A percentile compares a stretch with the other conserved stretches of the same genome.
phyloP scores from a whole-genome alignment of 2,797 vertebrate genomes.

The Hypotaenidia okinawae region DNA sequence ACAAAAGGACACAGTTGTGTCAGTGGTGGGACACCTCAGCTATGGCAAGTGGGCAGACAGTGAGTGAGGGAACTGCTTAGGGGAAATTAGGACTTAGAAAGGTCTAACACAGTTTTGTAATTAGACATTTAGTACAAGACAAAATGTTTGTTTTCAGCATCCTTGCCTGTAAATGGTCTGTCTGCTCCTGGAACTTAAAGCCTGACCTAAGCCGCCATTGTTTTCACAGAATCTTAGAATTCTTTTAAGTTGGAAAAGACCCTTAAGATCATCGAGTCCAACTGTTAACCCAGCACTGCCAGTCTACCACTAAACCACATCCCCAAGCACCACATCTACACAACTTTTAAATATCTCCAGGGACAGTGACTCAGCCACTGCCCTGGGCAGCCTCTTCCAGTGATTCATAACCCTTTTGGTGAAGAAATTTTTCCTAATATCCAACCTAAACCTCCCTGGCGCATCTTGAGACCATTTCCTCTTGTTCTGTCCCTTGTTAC shows the following conservation, averaged over 20 bases:
- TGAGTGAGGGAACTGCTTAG: neutral
- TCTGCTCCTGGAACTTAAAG: neutral
- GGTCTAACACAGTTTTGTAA: neutral
- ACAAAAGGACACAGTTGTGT: neutral
- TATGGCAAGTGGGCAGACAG: neutral
- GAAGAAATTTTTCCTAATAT: neutral
- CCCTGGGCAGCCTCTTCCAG: neutral
- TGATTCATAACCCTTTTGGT: neutral
- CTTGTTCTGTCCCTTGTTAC: neutral
- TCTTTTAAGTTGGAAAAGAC: neutral
- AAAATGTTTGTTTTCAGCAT: neutral
- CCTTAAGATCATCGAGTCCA: neutral
- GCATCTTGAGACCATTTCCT: accelerated
- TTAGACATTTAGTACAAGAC: neutral
- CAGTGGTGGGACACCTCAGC: neutral
- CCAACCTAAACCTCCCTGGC: neutral
- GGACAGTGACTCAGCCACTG: neutral
- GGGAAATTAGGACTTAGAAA: neutral
- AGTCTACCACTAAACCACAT: neutral
- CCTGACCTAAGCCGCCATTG: accelerated
- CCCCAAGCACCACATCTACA: neutral
- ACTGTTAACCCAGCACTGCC: accelerated
- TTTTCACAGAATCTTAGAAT: neutral
- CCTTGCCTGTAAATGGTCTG: neutral
- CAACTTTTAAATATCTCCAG: neutral